A percentile compares a stretch with the other conserved stretches of the same genome.
phyloP scores from a whole-genome alignment of 2,113 vertebrate genomes.

The Charina bottae region DNA sequence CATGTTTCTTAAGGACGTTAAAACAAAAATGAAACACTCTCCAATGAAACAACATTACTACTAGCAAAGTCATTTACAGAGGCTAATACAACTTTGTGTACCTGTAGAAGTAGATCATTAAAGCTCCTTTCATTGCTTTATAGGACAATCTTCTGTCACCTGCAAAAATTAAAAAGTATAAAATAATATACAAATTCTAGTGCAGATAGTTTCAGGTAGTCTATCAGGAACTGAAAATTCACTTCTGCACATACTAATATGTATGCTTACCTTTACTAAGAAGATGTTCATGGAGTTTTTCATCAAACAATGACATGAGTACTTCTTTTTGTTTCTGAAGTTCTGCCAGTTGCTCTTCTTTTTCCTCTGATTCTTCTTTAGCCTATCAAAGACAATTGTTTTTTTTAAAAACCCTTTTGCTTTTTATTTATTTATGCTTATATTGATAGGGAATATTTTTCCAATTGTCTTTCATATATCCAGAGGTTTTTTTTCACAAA shows the following conservation, averaged over 20 bases:
- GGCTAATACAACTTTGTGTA: constrained; percentile 43
- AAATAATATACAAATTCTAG: background rate
- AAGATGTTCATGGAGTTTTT: constrained; percentile 90
- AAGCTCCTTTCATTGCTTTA: constrained; percentile 87
- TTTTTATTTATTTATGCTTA: background rate
- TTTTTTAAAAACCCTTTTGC: constrained; percentile 13
- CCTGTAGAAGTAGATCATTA: constrained; percentile 99
- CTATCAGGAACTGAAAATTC: background rate
- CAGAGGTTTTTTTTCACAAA: background rate
- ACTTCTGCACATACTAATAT: background rate
- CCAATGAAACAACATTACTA: background rate
- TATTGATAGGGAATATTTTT: background rate
- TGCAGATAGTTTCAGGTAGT: background rate
- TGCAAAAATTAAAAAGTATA: constrained; percentile 58
- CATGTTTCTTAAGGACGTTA: background rate
- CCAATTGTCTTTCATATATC: background rate
- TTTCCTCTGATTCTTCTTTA: constrained; percentile 84
- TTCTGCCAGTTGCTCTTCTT: constrained; percentile 85
- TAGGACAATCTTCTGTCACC: constrained; percentile 87
- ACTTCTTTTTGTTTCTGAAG: constrained; percentile 85
- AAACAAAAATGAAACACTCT: background rate
- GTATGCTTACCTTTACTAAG: constrained; percentile 85
- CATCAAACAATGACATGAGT: constrained; percentile 89
- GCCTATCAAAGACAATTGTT: constrained; percentile 62
- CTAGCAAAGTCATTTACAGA: background rate